phyloP scores from a whole-genome alignment of 2,113 vertebrate species.

The Eubucco bourcierii region DNA sequence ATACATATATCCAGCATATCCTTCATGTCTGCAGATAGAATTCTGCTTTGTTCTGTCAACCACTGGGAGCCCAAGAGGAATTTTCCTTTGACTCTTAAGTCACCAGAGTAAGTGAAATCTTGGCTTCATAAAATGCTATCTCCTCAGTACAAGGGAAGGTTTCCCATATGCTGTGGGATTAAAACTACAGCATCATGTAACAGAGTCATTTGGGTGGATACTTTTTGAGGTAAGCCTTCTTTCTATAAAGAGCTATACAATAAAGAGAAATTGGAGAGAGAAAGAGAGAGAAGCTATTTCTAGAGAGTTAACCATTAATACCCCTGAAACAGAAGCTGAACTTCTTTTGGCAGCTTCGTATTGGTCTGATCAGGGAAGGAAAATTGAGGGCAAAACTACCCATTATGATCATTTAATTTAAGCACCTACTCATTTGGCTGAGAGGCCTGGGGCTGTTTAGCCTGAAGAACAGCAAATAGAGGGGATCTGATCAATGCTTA shows the following conservation, averaged over 20 bases:
- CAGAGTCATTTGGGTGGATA: not conserved
- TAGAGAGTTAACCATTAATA: not conserved
- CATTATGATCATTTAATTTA: not conserved
- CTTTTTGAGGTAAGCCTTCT: not conserved
- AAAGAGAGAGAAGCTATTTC: not conserved
- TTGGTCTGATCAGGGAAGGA: not conserved
- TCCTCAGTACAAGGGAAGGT: not conserved
- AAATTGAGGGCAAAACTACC: not conserved
- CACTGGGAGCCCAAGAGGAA: not conserved
- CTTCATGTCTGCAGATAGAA: not conserved
- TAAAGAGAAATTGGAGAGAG: not conserved
- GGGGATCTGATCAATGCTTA: too few relatives aligned
- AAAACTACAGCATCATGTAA: not conserved
- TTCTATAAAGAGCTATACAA: not conserved
- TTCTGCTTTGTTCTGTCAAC: not conserved
- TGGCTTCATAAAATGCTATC: not conserved
- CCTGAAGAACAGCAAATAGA: too few relatives aligned
- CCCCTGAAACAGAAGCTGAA: not conserved
- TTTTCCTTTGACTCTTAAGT: slow-evolving; percentile 14
- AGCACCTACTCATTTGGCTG: not conserved
- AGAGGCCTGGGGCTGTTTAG: too few relatives aligned
- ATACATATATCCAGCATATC: not conserved
- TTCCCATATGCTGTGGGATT: slow-evolving; percentile 38
- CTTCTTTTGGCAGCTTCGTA: not conserved
- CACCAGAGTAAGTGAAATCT: not conserved